These are phyloP conservation scores for Zoanthus solanderi DNA, from an alignment of 92 coral and sea anemone genomes.

Conservation along the genomic window DNA sequence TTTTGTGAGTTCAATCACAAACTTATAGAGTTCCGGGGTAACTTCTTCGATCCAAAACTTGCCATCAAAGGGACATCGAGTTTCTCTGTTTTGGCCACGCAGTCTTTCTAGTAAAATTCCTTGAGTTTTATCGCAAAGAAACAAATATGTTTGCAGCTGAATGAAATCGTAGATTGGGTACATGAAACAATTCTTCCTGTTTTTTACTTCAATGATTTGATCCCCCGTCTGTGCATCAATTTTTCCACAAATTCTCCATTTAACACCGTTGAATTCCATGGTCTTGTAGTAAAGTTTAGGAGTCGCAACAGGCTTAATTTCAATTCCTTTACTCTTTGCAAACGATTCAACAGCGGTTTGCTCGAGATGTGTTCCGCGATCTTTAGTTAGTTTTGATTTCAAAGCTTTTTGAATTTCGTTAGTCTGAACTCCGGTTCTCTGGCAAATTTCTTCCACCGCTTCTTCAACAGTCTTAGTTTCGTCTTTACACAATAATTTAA, in stretches of 20 bases:
- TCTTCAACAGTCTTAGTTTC: slow-evolving; percentile 82
- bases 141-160: slow-evolving; percentile 93
- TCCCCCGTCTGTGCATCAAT: slow-evolving; percentile 89
- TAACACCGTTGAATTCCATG: slow-evolving; percentile 76
- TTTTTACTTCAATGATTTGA: slow-evolving; percentile 92
- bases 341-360: slow-evolving; percentile 77
- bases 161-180: slow-evolving; percentile 87
- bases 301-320: slow-evolving; percentile 49
- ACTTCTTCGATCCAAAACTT: slow-evolving; percentile 78
- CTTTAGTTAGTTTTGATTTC: slow-evolving; percentile 77
- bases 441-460: slow-evolving; percentile 84
- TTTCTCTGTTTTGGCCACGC: slow-evolving; percentile 76
- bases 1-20: slow-evolving; percentile 72
- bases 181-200: slow-evolving; percentile 90
- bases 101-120: slow-evolving; percentile 90
- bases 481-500: slow-evolving; percentile 71
- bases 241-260: slow-evolving; percentile 85
- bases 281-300: slow-evolving; percentile 57
- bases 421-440: slow-evolving; percentile 59
- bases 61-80: slow-evolving; percentile 78
- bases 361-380: slow-evolving; percentile 91
- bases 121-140: slow-evolving; percentile 70
- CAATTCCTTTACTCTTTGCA: slow-evolving; percentile 72
- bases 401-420: slow-evolving; percentile 78
- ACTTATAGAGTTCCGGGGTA: slow-evolving; percentile 79